Evolutionary conservation across 2,113 vertebrate species (phyloP).

Genomic region (Otus sunia): DNA sequence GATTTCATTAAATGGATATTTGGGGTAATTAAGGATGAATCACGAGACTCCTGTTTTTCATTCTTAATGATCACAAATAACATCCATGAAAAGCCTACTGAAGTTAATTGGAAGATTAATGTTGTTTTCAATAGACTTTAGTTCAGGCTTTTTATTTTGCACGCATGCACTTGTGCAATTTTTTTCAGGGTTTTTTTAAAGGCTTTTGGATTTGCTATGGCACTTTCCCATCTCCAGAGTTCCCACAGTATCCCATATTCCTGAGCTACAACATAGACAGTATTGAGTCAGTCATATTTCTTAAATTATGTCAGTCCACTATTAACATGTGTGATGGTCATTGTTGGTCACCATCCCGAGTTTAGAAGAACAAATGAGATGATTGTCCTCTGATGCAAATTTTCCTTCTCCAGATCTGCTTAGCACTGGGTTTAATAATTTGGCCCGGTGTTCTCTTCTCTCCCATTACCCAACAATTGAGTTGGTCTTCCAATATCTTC

Average conservation of each 20-base stretch:
- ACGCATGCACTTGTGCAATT: not conserved
- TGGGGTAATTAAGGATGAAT: slow-evolving; percentile 20
- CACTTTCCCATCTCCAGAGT: not conserved
- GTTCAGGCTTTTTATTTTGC: not conserved
- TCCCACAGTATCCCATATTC: not conserved
- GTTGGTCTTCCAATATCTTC: not conserved
- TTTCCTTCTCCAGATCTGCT: not conserved
- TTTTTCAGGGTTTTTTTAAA: not conserved
- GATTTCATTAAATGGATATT: slow-evolving; percentile 33
- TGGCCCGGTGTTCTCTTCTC: not conserved
- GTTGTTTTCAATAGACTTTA: not conserved
- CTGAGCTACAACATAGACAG: not conserved
- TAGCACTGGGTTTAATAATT: not conserved
- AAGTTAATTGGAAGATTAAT: slow-evolving; percentile 19
- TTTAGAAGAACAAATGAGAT: not conserved
- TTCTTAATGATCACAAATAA: slow-evolving; percentile 11
- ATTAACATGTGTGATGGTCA: not conserved
- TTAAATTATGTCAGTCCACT: not conserved
- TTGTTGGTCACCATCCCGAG: not conserved
- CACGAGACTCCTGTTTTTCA: slow-evolving; percentile 7
- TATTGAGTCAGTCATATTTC: not conserved
- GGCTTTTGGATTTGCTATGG: not conserved
- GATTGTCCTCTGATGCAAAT: not conserved
- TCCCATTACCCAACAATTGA: not conserved
- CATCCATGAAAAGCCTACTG: slow-evolving; percentile 4